phyloP scores from a whole-genome alignment of 2,888 invertebrate genomes.

The Sphinx pinastri region DNA sequence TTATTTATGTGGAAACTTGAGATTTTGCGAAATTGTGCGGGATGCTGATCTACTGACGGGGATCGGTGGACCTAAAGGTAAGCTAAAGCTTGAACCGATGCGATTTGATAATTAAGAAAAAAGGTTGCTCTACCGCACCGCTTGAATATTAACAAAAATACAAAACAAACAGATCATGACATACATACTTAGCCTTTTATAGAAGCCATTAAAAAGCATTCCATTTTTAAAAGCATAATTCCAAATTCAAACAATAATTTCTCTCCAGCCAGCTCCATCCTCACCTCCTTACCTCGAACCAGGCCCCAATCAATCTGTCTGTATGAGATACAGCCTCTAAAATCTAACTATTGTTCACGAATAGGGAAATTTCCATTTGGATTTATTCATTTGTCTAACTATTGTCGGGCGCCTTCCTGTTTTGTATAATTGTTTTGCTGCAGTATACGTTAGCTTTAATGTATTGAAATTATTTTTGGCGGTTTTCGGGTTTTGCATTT shows the following conservation, averaged over 20 bases:
- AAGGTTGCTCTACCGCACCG: not conserved
- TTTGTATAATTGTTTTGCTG: conserved; percentile 59
- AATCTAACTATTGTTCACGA: conserved; percentile 83
- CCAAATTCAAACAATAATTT: conserved; percentile 2
- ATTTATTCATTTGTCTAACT: conserved; percentile 84
- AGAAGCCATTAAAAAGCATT: not conserved
- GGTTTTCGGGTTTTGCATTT: conserved; percentile 6
- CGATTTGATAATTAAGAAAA: not conserved
- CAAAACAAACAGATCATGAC: not conserved
- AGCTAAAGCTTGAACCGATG: not conserved
- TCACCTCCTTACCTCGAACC: conserved; percentile 59
- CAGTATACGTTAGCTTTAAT: conserved; percentile 13
- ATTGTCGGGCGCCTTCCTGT: conserved; percentile 69
- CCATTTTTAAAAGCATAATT: conserved; percentile 12
- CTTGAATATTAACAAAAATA: not conserved
- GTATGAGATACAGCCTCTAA: conserved; percentile 81
- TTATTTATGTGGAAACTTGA: conserved; percentile 74
- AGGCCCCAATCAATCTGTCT: conserved; percentile 83
- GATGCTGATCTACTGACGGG: conserved; percentile 10
- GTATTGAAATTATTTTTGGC: conserved; percentile 24
- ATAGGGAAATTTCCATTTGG: conserved; percentile 82
- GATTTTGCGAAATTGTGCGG: conserved; percentile 48
- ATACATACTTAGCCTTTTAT: too few relatives aligned
- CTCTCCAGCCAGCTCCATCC: conserved; percentile 50
- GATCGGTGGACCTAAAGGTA: conserved; percentile 5